Conservation (phyloP, 2,113 vertebrate genomes). For the Calonectris borealis region DNA sequence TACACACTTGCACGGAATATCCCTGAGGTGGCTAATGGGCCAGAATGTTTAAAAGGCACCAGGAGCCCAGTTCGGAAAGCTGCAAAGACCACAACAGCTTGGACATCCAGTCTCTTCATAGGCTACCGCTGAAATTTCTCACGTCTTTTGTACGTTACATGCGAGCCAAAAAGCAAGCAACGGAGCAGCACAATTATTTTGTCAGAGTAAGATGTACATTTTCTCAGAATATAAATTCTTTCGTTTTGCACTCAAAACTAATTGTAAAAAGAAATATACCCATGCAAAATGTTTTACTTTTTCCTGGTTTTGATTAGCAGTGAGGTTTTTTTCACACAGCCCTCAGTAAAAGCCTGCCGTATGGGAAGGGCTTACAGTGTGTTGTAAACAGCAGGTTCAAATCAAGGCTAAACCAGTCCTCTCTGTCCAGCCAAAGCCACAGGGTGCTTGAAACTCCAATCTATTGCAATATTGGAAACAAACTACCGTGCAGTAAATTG, state of each 20-base stretch:
- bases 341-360: slow-evolving; percentile 10
- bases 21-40: neutral
- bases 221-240: neutral
- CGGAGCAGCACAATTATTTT: neutral
- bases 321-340: neutral
- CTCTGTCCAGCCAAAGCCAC: slow-evolving; percentile 57
- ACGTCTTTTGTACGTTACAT: neutral
- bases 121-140: neutral
- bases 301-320: neutral
- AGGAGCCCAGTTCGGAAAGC: neutral
- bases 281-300: neutral
- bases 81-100: neutral
- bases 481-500: slow-evolving; percentile 43
- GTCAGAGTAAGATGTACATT: neutral
- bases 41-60: neutral
- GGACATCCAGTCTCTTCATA: neutral
- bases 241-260: neutral
- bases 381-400: slow-evolving; percentile 67
- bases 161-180: neutral
- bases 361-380: slow-evolving; percentile 33
- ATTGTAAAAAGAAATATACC: neutral
- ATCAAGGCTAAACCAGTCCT: slow-evolving; percentile 64
- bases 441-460: slow-evolving; percentile 43
- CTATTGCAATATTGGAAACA: slow-evolving; percentile 39
- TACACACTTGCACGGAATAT: neutral